Evolutionary conservation across 2,888 invertebrate species (phyloP), one percentile per base, ranked within the genome.

Genomic region (Scotopteryx bipunctaria): DNA sequence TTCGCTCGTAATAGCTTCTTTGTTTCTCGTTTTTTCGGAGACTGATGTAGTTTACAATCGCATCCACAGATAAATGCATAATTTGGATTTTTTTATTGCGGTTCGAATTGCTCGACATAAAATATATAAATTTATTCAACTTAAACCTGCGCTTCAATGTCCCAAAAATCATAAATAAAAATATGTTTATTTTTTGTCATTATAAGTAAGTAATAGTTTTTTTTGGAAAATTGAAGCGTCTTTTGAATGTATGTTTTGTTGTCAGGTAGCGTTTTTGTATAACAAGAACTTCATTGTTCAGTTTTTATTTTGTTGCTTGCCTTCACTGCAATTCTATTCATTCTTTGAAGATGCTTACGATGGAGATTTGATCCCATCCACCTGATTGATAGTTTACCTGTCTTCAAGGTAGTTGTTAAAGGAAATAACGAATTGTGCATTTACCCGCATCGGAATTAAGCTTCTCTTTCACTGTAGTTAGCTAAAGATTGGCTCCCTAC

Each of bases 1-100:
- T 66, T 57, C 54, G 49, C 61, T 62, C 57, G 52, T 60, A 68
- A 64, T 43, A 68, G 54, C 50, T 60, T 65, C 63, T 65, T 59
- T 63, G 41, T 56, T 61, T 49, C 50, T 44, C 23, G 31, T n/a
- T 53, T 25, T 23, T 25, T 44, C 5, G 15, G 14, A 40, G 13
- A 9, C 33, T 48, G 23, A 16, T 40, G 13, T 35, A 8, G 32
- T 25, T 41, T 31, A 35, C 29, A 41, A 41, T 21, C 16, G 21
- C 40, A 35, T 36, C 19, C 3, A 25, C 32, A 38, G 5, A 13
- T 32, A 2, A 31, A 27, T 11, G 25, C n/a, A 6, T 35, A 14
- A 25, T 40, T 16, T 23, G 3, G 15, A 4, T 1, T 31, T 15
- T 41, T 17, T 27, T 40, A 25, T 3, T 25, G 15, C 37, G 9